Conservation (phyloP, 37 sponge, comb jelly and placozoan genomes). For the Ianthella basta region DNA sequence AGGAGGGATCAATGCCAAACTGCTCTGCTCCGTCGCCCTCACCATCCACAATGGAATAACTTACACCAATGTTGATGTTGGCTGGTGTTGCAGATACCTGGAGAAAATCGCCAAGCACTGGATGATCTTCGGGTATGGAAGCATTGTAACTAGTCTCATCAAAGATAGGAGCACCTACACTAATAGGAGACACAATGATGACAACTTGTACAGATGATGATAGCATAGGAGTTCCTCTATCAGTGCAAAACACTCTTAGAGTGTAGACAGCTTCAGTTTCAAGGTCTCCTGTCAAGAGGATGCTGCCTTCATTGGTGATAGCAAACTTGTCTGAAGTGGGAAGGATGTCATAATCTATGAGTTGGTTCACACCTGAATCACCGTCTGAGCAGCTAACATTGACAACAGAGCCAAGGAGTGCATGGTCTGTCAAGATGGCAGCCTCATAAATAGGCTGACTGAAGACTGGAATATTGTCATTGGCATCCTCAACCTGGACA, state of each 20-base stretch:
- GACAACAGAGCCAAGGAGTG: constrained; percentile 34
- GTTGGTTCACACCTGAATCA: constrained; percentile 44
- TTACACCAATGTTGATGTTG: constrained; percentile 40
- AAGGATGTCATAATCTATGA: constrained; percentile 35
- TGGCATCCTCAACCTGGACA: constrained; percentile 46
- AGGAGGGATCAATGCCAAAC: constrained; percentile 50
- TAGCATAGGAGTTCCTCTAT: constrained; percentile 49
- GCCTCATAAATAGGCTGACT: constrained; percentile 34
- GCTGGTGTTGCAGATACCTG: constrained; percentile 54
- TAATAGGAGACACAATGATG: constrained; percentile 57
- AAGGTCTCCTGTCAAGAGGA: constrained; percentile 39
- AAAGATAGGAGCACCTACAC: constrained; percentile 61
- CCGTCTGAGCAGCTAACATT: constrained; percentile 45
- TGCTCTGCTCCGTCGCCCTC: constrained; percentile 49
- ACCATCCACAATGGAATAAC: constrained; percentile 57
- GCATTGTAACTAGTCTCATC: constrained; percentile 30
- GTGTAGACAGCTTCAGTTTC: constrained; percentile 52
- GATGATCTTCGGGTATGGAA: constrained; percentile 44
- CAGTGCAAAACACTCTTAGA: constrained; percentile 60
- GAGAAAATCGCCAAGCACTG: constrained; percentile 19
- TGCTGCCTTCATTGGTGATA: constrained; percentile 44
- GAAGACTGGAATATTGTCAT: constrained; percentile 34
- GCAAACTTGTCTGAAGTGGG: constrained; percentile 24
- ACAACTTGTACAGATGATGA: constrained; percentile 64
- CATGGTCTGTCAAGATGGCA: constrained; percentile 55